Conservation (phyloP, 2,797 vertebrate genomes). For the Diplodus sargus region DNA sequence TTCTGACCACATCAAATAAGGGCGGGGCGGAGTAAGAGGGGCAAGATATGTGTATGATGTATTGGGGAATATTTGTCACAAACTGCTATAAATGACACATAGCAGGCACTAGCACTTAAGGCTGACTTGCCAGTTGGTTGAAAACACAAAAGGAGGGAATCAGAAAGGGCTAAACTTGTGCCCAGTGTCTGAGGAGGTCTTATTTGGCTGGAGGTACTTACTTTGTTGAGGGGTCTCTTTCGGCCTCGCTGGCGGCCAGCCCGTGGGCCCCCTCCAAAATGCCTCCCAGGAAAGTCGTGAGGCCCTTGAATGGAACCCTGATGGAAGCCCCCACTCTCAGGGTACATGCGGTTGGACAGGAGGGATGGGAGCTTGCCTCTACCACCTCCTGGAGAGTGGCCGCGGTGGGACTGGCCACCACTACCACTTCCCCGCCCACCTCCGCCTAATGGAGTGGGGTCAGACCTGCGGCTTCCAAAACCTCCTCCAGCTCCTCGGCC, state of each 20-base stretch:
- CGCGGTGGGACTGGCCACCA: conserved; percentile 79
- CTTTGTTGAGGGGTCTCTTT: conserved; percentile 91
- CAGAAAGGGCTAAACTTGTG: conserved; percentile 62
- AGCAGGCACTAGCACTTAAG: conserved; percentile 53
- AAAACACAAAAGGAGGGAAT: conserved; percentile 57
- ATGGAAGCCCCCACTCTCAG: conserved; percentile 90
- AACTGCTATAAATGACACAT: conserved; percentile 49
- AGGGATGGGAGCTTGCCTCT: conserved; percentile 94
- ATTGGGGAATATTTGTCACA: conserved; percentile 37
- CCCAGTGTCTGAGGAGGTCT: conserved; percentile 75
- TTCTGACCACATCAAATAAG: conserved; percentile 48
- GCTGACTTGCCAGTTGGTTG: conserved; percentile 55
- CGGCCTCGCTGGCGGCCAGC: conserved; percentile 91
- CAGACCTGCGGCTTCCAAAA: conserved; percentile 86
- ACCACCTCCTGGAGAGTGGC: conserved; percentile 86
- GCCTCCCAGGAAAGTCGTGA: conserved; percentile 90
- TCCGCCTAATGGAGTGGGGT: conserved; percentile 83
- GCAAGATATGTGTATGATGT: conserved; percentile 44
- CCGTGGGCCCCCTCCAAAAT: conserved; percentile 90
- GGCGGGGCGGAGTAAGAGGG: conserved; percentile 36
- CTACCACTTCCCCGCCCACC: conserved; percentile 82
- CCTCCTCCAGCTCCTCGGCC: conserved; percentile 82
- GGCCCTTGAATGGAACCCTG: conserved; percentile 84
- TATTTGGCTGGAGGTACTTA: conserved; percentile 86
- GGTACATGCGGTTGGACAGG: conserved; percentile 93